A percentile compares a stretch with the other conserved stretches of the same genome.
Conservation (phyloP, 1,140 invertebrate genomes). For the Cotesia glomerata region DNA sequence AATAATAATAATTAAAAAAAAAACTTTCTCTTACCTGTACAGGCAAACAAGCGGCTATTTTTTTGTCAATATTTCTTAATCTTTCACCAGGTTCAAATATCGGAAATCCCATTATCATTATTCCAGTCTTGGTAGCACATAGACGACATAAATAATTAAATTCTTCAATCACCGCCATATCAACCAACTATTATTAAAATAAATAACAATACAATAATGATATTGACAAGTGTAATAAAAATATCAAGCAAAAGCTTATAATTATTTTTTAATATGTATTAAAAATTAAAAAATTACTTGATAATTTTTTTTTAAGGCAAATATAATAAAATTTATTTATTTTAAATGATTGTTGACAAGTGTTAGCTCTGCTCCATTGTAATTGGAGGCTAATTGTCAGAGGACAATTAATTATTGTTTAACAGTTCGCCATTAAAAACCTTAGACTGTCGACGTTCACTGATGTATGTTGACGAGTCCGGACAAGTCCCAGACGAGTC, state of each 20-base stretch:
- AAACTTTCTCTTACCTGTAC: constrained; percentile 60
- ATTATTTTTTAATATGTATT: not conserved
- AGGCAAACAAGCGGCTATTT: constrained; percentile 68
- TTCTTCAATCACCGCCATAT: constrained; percentile 70
- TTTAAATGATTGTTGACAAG: not conserved
- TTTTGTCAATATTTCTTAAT: constrained; percentile 67
- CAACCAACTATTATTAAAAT: constrained; percentile 10
- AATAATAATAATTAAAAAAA: constrained; percentile 10
- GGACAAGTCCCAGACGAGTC: too few species aligned
- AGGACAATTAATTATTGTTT: not conserved
- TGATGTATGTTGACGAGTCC: too few species aligned
- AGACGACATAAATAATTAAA: constrained; percentile 66
- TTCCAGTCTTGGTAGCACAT: constrained; percentile 66
- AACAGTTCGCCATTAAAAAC: too few species aligned
- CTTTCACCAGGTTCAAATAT: constrained; percentile 67
- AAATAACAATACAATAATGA: not conserved
- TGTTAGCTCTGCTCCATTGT: constrained; percentile 1
- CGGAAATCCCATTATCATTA: constrained; percentile 63
- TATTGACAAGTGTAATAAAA: not conserved
- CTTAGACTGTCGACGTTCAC: too few species aligned
- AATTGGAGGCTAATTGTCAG: not conserved
- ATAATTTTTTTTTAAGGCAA: not conserved
- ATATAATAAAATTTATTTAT: not conserved
- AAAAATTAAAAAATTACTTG: not conserved
- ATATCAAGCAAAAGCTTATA: not conserved